Conservation (phyloP, 2,113 vertebrate species). For the Neolamprologus ventralis region DNA sequence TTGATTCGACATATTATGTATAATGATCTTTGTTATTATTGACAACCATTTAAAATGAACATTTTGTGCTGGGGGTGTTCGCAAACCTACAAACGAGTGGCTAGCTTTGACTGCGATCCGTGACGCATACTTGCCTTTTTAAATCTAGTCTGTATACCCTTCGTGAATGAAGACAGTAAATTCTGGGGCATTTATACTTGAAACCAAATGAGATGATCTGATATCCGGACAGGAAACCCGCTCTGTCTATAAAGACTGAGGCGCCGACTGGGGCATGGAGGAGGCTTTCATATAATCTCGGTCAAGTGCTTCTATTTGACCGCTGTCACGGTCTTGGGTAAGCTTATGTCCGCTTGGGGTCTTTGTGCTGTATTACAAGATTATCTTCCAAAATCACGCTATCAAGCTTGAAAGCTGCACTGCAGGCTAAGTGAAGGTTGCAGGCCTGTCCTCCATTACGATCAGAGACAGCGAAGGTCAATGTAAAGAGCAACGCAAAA, state of each 20-base stretch:
- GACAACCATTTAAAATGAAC: neutral
- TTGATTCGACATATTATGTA: neutral
- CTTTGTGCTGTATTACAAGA: slow-evolving; percentile 2
- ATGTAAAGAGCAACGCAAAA: slow-evolving; percentile 44
- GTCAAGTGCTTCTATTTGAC: slow-evolving; percentile 51
- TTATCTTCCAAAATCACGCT: neutral
- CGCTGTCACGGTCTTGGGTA: slow-evolving; percentile 10
- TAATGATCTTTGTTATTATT: neutral
- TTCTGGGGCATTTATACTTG: slow-evolving; percentile 1
- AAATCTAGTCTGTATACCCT: neutral
- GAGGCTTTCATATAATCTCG: slow-evolving; percentile 31
- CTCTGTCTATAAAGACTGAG: neutral
- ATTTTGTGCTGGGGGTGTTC: neutral
- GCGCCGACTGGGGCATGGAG: neutral
- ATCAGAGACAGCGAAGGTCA: slow-evolving; percentile 55
- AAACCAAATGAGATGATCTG: neutral
- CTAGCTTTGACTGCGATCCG: neutral
- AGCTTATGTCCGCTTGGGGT: neutral
- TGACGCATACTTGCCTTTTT: neutral
- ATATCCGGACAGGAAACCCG: neutral
- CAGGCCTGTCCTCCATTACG: slow-evolving; percentile 27
- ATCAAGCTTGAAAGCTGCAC: neutral
- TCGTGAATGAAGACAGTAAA: neutral
- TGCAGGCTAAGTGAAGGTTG: neutral
- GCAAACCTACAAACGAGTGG: neutral